Base-by-base conservation (phyloP, 2,888 invertebrate genomes). In the Epinotia nisella region DNA sequence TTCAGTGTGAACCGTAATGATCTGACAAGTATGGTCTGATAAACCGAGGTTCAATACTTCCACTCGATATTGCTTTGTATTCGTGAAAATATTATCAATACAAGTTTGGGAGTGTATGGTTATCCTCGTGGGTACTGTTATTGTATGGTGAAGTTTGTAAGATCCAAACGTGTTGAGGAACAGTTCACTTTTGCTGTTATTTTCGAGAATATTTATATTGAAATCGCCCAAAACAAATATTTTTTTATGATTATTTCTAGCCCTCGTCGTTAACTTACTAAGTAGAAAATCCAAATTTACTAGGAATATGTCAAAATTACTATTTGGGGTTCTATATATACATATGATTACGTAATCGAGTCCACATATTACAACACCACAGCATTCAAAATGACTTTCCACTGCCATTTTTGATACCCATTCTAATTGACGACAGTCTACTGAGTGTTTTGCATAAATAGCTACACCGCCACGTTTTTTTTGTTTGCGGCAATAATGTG, bases 361-460 rank as follows among this genome's bases (percentile, higher is more conserved):
- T 3, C 5, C 29, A 29, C 29, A 60, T 9, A 35, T 19, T 19
- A 2, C 9, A 2, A n/a, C n/a, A 11, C 59, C 61, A 41, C 61
- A 61, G 15, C 61, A 61, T 19, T 61, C 45, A 45, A 45, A 61
- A 10, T 61, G 60, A 41, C 41, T 19, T 11, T 61, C 60, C 2
- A 61, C 11, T 24, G 61, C 45, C 61, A 65, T 51, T 24, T 62
- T 17, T n/a, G 24, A n/a, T 51, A 62, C 24, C 62, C 62, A 62
- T 2, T 62, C 15, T 1, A 62, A 29, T 7, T 49, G 51, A 49
- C 17, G 62, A 11, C n/a, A 51, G 3, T 62, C 21, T n/a, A 62
- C 7, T 10, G 49, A 15, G 13, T 51, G n/a, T 29, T 62, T 62
- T 10, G 24, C n/a, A 51, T 62, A 62, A 10, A 62, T 51, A n/a